These are phyloP conservation scores for Melitaea cinxia DNA, from an alignment of 1,140 invertebrate species.

Conservation along the genomic window DNA sequence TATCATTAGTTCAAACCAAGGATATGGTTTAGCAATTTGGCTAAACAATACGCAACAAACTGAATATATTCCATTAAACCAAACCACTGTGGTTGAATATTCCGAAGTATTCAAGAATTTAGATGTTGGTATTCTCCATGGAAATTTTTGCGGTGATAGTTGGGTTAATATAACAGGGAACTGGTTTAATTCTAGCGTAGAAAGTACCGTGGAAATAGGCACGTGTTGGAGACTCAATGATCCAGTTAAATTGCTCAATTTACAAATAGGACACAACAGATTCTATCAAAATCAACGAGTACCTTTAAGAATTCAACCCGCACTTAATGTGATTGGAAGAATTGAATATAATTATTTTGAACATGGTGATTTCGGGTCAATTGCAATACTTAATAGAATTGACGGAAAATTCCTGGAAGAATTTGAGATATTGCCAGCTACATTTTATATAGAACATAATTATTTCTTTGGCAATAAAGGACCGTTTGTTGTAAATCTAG, in stretches of 20 bases:
- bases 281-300: conserved; percentile 90
- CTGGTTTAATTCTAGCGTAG: conserved; percentile 88
- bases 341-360: conserved; percentile 95
- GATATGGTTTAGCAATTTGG: conserved; percentile 93
- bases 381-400: conserved; percentile 93
- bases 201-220: conserved; percentile 89
- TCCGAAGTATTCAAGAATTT: conserved; percentile 92
- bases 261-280: conserved; percentile 93
- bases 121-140: conserved; percentile 91
- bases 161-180: conserved; percentile 94
- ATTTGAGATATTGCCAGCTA: conserved; percentile 85
- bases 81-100: conserved; percentile 93
- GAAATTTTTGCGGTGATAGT: conserved; percentile 88
- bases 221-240: conserved; percentile 87
- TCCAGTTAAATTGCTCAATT: conserved; percentile 81
- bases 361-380: conserved; percentile 90
- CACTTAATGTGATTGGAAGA: conserved; percentile 89
- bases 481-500: conserved; percentile 92
- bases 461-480: conserved; percentile 94
- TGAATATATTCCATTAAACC: conserved; percentile 89
- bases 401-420: conserved; percentile 87
- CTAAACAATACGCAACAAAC: conserved; percentile 93
- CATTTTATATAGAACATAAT: conserved; percentile 92
- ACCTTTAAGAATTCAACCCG: conserved; percentile 90
- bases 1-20: conserved; percentile 89